Evolutionary conservation across 2,888 invertebrate species (phyloP).

Genomic region (Athripsodes cinereus): DNA sequence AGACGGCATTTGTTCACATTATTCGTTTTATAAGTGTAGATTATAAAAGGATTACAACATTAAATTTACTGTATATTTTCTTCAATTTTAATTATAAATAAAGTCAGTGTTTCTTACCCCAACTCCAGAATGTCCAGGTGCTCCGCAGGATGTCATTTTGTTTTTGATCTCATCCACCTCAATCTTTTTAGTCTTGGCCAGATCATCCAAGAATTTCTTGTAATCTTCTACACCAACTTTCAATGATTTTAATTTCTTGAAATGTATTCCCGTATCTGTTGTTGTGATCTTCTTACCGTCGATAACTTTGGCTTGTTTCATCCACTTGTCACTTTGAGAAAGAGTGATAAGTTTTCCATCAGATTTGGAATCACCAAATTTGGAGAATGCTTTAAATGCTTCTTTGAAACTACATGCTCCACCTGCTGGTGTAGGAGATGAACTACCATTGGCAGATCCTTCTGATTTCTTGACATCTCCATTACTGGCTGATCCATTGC

Average conservation of each 20-base stretch:
- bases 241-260: conserved; percentile 79
- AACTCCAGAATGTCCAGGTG: conserved; percentile 58
- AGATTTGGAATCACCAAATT: conserved; percentile 81
- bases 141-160: conserved; percentile 74
- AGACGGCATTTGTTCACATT: too few species aligned
- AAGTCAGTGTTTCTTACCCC: conserved; percentile 36
- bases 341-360: conserved; percentile 81
- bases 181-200: conserved; percentile 78
- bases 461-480: conserved; percentile 15
- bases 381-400: conserved; percentile 73
- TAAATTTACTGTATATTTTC: too few species aligned
- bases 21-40: too few species aligned
- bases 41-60: too few species aligned
- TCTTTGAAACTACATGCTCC: conserved; percentile 39
- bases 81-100: too few species aligned
- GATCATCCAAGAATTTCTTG: conserved; percentile 76
- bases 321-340: conserved; percentile 91
- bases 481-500: conserved; percentile 12
- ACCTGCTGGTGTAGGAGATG: conserved; percentile 24
- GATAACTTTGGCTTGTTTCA: conserved; percentile 84
- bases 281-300: conserved; percentile 81
- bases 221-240: conserved; percentile 75
- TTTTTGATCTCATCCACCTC: conserved; percentile 72
- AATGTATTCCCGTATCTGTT: conserved; percentile 85
- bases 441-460: conserved; percentile 13